Percentiles rank a stretch among this genome's conserved stretches.
phyloP scores from a whole-genome alignment of 2,888 invertebrate genomes.

The Cantharis rustica region DNA sequence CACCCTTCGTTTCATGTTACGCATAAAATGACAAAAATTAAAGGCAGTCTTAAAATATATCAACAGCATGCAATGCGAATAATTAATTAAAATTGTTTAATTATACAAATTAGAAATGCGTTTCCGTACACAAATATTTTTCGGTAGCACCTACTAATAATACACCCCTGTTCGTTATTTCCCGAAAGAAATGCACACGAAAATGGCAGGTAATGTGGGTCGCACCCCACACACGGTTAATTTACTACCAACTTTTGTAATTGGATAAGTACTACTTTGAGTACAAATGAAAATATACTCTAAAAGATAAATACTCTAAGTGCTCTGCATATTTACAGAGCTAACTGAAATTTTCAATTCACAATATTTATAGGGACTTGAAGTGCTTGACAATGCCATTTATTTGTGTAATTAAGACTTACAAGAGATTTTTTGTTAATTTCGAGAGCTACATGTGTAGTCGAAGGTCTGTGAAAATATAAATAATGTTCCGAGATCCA shows the following conservation, averaged over 20 bases:
- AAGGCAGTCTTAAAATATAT: slow-evolving; percentile 8
- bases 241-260: not conserved
- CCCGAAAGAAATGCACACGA: not conserved
- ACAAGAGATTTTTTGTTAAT: not conserved
- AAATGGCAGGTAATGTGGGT: not conserved
- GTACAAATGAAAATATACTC: not conserved
- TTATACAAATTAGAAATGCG: slow-evolving; percentile 10
- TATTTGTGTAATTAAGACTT: not conserved
- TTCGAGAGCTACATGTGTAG: not conserved
- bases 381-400: not conserved
- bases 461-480: not conserved
- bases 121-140: not conserved
- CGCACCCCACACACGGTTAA: not conserved
- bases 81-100: slow-evolving; percentile 15
- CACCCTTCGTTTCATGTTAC: slow-evolving; percentile 35
- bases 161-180: not conserved
- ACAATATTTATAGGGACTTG: not conserved
- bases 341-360: not conserved
- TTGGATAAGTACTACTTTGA: not conserved
- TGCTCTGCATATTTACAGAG: not conserved
- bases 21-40: slow-evolving; percentile 47
- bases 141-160: not conserved
- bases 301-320: not conserved
- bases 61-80: slow-evolving; percentile 12
- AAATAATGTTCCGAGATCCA: not conserved